These are phyloP conservation scores for Peromyscus melanophrys DNA, from an alignment of 2,797 vertebrate species.

Conservation along the genomic window DNA sequence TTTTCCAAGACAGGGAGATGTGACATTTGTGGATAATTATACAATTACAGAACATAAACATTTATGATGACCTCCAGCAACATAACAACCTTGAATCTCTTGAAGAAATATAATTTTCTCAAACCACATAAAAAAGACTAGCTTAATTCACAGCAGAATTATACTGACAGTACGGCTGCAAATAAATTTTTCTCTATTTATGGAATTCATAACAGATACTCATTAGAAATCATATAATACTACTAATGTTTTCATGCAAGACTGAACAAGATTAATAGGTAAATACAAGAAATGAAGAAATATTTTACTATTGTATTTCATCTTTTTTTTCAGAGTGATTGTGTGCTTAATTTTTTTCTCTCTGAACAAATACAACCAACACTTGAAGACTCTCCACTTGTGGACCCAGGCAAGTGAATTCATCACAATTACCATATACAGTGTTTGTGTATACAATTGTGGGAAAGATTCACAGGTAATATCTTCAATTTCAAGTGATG, in stretches of 20 bases:
- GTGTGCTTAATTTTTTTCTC: constrained; percentile 92
- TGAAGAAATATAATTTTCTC: constrained; percentile 44
- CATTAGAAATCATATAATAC: not conserved
- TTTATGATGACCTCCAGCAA: not conserved
- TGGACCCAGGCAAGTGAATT: constrained; percentile 82
- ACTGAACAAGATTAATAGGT: not conserved
- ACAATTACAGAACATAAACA: constrained; percentile 38
- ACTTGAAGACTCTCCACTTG: constrained; percentile 66
- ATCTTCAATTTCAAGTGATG: constrained; percentile 50
- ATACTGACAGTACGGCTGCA: not conserved
- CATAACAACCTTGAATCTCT: not conserved
- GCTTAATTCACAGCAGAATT: not conserved
- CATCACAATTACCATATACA: not conserved
- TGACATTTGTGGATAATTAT: not conserved
- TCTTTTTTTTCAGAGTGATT: constrained; percentile 91
- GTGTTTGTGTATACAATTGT: not conserved
- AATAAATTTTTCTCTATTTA: not conserved
- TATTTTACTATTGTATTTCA: constrained; percentile 19
- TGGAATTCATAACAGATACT: not conserved
- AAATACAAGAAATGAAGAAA: constrained; percentile 38
- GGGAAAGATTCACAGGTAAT: not conserved
- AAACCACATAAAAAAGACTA: not conserved
- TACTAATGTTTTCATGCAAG: not conserved
- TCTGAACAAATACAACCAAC: constrained; percentile 88
- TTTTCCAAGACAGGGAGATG: not conserved